These are phyloP conservation scores for Ceriagrion tenellum DNA, from an alignment of 2,888 invertebrate genomes.

Conservation along the genomic window DNA sequence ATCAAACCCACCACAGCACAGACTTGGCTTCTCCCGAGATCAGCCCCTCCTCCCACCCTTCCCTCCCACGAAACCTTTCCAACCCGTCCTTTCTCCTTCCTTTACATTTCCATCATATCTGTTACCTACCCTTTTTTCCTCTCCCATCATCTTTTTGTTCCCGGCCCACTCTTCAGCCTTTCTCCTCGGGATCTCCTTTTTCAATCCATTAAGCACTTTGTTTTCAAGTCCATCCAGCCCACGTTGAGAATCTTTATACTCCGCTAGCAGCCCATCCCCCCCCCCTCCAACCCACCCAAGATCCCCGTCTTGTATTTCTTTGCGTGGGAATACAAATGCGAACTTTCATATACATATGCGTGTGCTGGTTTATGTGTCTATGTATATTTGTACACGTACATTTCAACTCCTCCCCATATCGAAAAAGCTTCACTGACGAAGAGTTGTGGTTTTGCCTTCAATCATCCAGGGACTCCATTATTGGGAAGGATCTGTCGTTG, in stretches of 20 bases:
- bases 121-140: not conserved
- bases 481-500: too few species aligned
- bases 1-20: not conserved
- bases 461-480: too few species aligned
- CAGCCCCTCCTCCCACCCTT: not conserved
- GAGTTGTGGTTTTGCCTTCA: too few species aligned
- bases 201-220: slow-evolving; percentile 67
- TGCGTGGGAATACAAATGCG: too few species aligned
- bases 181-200: slow-evolving; percentile 36
- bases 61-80: not conserved
- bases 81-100: not conserved
- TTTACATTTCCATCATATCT: slow-evolving; percentile 2
- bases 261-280: not conserved
- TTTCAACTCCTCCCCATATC: too few species aligned
- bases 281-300: not conserved
- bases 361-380: too few species aligned
- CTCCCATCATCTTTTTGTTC: not conserved
- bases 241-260: not conserved
- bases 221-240: slow-evolving; percentile 36
- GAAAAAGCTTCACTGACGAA: too few species aligned
- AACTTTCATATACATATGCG: too few species aligned
- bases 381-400: too few species aligned
- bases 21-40: not conserved
- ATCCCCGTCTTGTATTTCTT: not conserved
- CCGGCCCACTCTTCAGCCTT: not conserved